These are phyloP conservation scores for Rhabdomys dilectus DNA, from an alignment of 2,113 vertebrate genomes.

Conservation along the genomic window DNA sequence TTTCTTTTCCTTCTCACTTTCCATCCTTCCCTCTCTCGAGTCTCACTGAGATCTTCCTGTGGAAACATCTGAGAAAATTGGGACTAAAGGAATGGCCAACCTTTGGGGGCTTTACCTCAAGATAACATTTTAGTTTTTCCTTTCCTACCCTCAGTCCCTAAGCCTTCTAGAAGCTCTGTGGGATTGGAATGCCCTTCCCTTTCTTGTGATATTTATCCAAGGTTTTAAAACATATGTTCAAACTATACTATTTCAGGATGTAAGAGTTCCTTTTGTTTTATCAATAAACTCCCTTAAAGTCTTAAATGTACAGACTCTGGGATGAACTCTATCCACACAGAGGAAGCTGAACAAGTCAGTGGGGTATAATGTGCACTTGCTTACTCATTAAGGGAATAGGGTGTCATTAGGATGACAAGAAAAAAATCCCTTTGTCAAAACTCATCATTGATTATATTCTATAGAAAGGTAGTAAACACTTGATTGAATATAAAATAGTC, in stretches of 20 bases:
- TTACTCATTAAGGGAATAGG: background rate
- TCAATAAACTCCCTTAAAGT: background rate
- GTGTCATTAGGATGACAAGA: background rate
- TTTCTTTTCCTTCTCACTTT: background rate
- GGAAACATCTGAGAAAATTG: slow-evolving; percentile 75
- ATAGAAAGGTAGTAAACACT: slow-evolving; percentile 34
- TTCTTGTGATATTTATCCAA: slow-evolving; percentile 33
- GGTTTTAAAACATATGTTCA: slow-evolving; percentile 64
- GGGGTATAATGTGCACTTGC: background rate
- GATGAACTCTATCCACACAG: background rate
- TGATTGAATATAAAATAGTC: slow-evolving; percentile 24
- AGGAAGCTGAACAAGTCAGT: background rate
- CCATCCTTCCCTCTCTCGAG: slow-evolving; percentile 45
- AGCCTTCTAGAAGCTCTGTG: slow-evolving; percentile 53
- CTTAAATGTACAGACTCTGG: background rate
- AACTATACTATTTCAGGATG: slow-evolving; percentile 39
- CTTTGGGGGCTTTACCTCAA: slow-evolving; percentile 73
- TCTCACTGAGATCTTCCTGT: slow-evolving; percentile 79
- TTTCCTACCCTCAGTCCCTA: slow-evolving; percentile 55
- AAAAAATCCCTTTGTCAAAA: slow-evolving; percentile 17
- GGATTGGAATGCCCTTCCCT: slow-evolving; percentile 60
- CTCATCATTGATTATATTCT: slow-evolving; percentile 3
- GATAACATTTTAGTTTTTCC: slow-evolving; percentile 8
- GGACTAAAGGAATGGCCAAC: slow-evolving; percentile 74
- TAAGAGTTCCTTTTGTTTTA: slow-evolving; percentile 58